Conservation (phyloP, 2,888 invertebrate species). For the Synanthedon andrenaeformis region DNA sequence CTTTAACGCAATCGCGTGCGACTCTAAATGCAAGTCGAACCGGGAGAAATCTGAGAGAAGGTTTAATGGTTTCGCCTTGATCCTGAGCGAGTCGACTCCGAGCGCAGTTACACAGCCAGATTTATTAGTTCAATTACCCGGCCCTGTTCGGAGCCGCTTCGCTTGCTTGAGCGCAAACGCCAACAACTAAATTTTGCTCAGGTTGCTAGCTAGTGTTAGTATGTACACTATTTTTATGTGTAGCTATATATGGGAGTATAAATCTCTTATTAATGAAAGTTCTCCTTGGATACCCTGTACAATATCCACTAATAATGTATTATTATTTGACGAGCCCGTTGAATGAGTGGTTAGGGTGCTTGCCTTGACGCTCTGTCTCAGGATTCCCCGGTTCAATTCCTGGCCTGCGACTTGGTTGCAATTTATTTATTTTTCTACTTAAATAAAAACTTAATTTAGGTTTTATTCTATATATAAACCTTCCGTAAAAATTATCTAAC, state of each 20-base stretch:
- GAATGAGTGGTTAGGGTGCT: no score
- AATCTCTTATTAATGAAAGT: no score
- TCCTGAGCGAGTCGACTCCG: constrained; percentile 36
- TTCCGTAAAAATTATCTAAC: no score
- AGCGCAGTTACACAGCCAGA: constrained; percentile 54
- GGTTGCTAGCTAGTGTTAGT: constrained; percentile 31
- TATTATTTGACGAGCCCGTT: no score
- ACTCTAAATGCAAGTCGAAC: constrained; percentile 12
- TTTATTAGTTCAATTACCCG: constrained; percentile 69
- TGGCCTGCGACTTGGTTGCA: no score
- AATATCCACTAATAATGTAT: no score
- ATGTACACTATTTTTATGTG: not conserved
- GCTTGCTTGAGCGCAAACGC: constrained; percentile 55
- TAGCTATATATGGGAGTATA: not conserved
- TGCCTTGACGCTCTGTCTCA: no score
- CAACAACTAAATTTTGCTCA: constrained; percentile 57
- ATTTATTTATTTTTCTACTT: no score
- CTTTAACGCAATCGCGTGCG: not conserved
- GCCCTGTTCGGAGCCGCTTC: constrained; percentile 46
- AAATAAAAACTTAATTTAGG: no score
- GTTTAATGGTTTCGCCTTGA: constrained; percentile 57
- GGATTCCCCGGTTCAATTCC: no score
- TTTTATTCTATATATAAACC: no score
- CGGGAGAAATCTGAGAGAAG: constrained; percentile 38
- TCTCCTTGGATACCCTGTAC: no score